Base-by-base conservation (phyloP, 2,113 vertebrate species). In the Hippocampus guttulatus region DNA sequence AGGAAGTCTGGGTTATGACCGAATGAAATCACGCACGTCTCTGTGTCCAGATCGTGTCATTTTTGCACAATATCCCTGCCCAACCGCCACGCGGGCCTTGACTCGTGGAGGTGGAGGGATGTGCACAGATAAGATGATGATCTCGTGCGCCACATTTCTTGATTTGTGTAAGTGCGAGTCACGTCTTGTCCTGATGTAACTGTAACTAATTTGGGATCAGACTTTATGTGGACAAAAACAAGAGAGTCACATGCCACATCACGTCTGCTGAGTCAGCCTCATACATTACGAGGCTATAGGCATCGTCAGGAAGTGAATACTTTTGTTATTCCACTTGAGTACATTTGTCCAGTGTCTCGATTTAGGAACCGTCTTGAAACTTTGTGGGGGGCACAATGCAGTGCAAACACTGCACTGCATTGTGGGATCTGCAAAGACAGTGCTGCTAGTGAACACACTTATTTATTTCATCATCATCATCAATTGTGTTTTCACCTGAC, bases 31-130 rank as follows among this genome's bases (percentile, higher is more conserved):
- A 38, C 30, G 21, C 16, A 38, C 30, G 21, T 62, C 30, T 3
- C 60, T 8, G 30, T 38, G 30, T 20, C 20, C 60, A 38, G 30
- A 16, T 62, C 15, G 8, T 8, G 30, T 20, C 60, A 38, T 3
- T 54, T 54, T 54, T 78, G 64, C 55, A 71, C 58, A 79, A 74
- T 54, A 75, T 76, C 40, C n/a, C 27, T 54, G 15, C 27, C 16
- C 58, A 30, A 57, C 68, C 2, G 27, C 23, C 3, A 57, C 10
- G 20, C 88, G 74, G 41, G 85, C 81, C 76, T 55, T 51, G 70
- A 83, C 88, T 80, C 9, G 84, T 79, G 71, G 41, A 18, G 33
- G 7, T 8, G 18, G 7, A 5, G 15, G 25, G 15, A 16, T 30
- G 11, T 14, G 57, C 27, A 2, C 58, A 16, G 38, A 40, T 63